A percentile compares a stretch with the other conserved stretches of the same genome.
Conservation (phyloP, 2,113 vertebrate genomes). For the Xiphorhynchus elegans region DNA sequence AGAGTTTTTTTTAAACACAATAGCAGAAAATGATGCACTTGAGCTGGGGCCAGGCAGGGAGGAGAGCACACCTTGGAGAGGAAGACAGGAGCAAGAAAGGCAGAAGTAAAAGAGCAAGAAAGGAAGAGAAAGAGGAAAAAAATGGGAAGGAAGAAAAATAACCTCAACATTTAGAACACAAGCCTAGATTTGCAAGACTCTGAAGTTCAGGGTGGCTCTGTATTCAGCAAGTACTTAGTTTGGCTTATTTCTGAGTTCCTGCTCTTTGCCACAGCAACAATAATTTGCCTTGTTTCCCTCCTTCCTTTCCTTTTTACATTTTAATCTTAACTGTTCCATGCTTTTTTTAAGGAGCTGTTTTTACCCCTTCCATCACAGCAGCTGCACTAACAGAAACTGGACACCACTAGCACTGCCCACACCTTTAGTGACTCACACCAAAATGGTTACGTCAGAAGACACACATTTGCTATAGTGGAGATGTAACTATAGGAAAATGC, state of each 20-base stretch:
- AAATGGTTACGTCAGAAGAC: neutral
- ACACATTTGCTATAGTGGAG: neutral
- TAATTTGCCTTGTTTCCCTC: fast-evolving
- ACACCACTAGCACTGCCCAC: neutral
- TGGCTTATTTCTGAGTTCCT: neutral
- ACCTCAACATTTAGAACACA: neutral
- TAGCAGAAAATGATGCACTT: conserved; percentile 78
- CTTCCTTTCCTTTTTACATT: neutral
- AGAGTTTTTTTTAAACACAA: conserved; percentile 77
- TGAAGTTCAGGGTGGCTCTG: neutral
- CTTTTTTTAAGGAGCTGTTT: neutral
- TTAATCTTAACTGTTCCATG: neutral
- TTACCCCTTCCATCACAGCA: neutral
- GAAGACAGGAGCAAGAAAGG: neutral
- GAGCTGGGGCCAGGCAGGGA: neutral
- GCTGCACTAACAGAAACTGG: neutral
- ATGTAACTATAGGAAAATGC: neutral
- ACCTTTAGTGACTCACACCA: neutral
- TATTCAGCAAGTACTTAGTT: neutral
- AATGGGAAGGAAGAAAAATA: neutral
- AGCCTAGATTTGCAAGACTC: neutral
- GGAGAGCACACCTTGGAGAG: neutral
- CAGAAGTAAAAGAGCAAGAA: neutral
- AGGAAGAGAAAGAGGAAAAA: neutral
- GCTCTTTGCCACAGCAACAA: neutral